Evolutionary conservation across 2,888 invertebrate genomes (phyloP).

Genomic region (Amorpha juglandis): DNA sequence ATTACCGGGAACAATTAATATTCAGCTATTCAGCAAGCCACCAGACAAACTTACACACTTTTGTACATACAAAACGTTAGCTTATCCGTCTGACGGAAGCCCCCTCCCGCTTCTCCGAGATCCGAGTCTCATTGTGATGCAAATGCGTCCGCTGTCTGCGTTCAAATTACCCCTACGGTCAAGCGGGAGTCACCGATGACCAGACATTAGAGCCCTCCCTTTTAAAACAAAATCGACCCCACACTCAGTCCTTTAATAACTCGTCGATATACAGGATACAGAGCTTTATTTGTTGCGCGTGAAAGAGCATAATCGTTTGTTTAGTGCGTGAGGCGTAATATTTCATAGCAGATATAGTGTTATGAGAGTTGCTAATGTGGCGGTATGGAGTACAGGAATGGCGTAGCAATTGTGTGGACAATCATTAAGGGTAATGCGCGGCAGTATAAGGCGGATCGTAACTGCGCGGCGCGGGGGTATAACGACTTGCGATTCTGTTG

Average conservation of each 20-base stretch:
- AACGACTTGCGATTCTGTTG: conserved; percentile 71
- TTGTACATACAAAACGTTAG: conserved; percentile 70
- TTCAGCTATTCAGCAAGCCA: conserved; percentile 64
- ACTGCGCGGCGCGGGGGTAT: conserved; percentile 60
- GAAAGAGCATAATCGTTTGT: conserved; percentile 52
- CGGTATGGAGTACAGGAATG: conserved; percentile 67
- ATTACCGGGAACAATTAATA: conserved; percentile 63
- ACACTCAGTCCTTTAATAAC: conserved; percentile 44
- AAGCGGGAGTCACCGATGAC: conserved; percentile 75
- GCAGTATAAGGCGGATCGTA: conserved; percentile 61
- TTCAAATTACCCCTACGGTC: conserved; percentile 83
- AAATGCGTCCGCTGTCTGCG: conserved; percentile 82
- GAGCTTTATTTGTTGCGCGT: conserved; percentile 49
- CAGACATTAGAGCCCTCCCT: conserved; percentile 79
- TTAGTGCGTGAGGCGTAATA: conserved; percentile 59
- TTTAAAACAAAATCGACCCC: conserved; percentile 73
- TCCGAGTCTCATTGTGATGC: conserved; percentile 80
- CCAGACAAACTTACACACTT: conserved; percentile 62
- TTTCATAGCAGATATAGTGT: conserved; percentile 77
- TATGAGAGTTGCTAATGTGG: conserved; percentile 77
- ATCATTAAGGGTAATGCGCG: conserved; percentile 69
- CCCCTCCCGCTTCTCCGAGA: conserved; percentile 60
- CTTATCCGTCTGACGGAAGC: conserved; percentile 76
- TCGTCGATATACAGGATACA: conserved; percentile 48
- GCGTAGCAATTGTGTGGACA: conserved; percentile 75